A percentile compares a stretch with the other conserved stretches of the same genome.
Conservation (phyloP, 1,140 invertebrate species). For the Drosophila insularis region DNA sequence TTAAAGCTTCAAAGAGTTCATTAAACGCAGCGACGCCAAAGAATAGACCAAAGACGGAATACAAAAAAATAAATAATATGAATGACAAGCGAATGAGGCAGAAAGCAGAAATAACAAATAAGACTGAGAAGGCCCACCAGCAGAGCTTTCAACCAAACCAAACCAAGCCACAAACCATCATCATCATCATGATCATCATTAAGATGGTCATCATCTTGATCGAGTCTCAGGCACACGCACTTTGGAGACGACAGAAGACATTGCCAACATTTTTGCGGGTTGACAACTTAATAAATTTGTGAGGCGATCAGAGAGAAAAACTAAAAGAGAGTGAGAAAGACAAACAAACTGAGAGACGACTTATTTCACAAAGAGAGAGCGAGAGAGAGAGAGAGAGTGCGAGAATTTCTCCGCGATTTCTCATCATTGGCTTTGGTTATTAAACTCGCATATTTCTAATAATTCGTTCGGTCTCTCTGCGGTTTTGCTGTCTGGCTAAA, state of each 20-base stretch:
- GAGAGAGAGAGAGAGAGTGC: conserved; percentile 5
- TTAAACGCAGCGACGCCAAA: conserved; percentile 60
- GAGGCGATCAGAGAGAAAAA: conserved; percentile 28
- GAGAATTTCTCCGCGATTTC: conserved; percentile 29
- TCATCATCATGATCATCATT: conserved; percentile 10
- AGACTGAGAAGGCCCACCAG: conserved; percentile 54
- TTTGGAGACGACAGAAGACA: conserved; percentile 36
- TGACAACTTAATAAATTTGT: conserved; percentile 81
- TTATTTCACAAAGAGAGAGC: not conserved
- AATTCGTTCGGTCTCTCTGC: conserved; percentile 60
- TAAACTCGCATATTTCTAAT: conserved; percentile 80
- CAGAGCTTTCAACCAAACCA: conserved; percentile 28
- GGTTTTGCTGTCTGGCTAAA: conserved; percentile 22
- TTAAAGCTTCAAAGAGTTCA: conserved; percentile 52
- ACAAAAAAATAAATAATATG: conserved; percentile 28
- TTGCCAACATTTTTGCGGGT: conserved; percentile 74
- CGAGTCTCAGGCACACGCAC: conserved; percentile 13
- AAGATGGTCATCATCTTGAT: conserved; percentile 1
- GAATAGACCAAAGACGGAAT: conserved; percentile 21
- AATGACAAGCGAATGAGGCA: conserved; percentile 16
- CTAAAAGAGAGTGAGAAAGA: not conserved
- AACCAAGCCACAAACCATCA: conserved; percentile 10
- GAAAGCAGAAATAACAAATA: conserved; percentile 40
- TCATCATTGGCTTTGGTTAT: conserved; percentile 58
- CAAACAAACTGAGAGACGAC: conserved; percentile 7